Conservation (phyloP, 2,113 vertebrate species). For the Atlantisia rogersi region DNA sequence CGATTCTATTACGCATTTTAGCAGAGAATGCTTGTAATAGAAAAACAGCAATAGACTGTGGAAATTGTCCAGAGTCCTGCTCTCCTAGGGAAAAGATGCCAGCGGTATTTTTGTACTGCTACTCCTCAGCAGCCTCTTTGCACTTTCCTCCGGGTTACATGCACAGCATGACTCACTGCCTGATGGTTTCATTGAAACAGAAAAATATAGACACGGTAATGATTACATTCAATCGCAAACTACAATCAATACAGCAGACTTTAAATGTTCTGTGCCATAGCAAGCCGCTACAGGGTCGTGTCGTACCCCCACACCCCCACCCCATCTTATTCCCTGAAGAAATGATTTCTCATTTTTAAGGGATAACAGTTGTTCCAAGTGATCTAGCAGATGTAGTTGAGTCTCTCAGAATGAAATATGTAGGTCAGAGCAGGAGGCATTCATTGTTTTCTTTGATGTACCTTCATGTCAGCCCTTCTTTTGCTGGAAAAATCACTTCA, state of each 20-base stretch:
- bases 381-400: slow-evolving; percentile 49
- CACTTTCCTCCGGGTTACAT: slow-evolving; percentile 61
- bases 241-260: slow-evolving; percentile 51
- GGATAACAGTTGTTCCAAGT: slow-evolving; percentile 53
- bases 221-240: slow-evolving; percentile 58
- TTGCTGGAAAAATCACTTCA: slow-evolving; percentile 27
- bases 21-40: slow-evolving; percentile 10
- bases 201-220: slow-evolving; percentile 63
- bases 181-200: slow-evolving; percentile 65
- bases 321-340: slow-evolving; percentile 25
- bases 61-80: slow-evolving; percentile 62
- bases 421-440: slow-evolving; percentile 63
- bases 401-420: slow-evolving; percentile 55
- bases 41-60: slow-evolving; percentile 56
- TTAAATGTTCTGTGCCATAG: slow-evolving; percentile 30
- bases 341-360: slow-evolving; percentile 56
- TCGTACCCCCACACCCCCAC: background rate
- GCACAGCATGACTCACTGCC: slow-evolving; percentile 62
- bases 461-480: slow-evolving; percentile 37
- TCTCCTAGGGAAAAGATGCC: slow-evolving; percentile 55
- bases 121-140: slow-evolving; percentile 58
- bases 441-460: slow-evolving; percentile 62
- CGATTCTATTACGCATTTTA: slow-evolving; percentile 49
- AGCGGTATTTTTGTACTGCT: slow-evolving; percentile 51
- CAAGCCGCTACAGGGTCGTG: background rate